phyloP scores from a whole-genome alignment of 2,113 vertebrate genomes.

The Maccullochella peelii region DNA sequence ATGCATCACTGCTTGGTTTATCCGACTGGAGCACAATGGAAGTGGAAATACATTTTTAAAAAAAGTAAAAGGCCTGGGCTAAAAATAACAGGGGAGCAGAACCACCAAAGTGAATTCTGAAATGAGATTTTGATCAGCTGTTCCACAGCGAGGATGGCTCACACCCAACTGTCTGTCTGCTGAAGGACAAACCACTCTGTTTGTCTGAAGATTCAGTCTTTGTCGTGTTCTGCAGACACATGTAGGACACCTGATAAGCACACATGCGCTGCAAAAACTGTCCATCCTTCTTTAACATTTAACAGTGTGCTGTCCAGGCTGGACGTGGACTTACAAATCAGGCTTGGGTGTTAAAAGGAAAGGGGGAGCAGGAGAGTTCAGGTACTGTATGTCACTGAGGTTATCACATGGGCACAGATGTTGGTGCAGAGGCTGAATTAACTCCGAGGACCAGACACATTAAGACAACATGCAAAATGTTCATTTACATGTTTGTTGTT shows the following conservation, averaged over 20 bases:
- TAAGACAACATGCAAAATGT: background rate
- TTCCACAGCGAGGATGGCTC: background rate
- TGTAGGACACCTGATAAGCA: background rate
- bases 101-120: slow-evolving; percentile 9
- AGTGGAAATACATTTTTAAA: slow-evolving; percentile 10
- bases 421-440: background rate
- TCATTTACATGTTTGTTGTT: background rate
- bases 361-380: background rate
- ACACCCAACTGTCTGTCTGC: background rate
- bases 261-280: too few relatives aligned
- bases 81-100: slow-evolving; percentile 57
- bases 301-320: background rate
- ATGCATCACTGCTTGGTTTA: slow-evolving; percentile 24
- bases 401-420: background rate
- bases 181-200: too few relatives aligned
- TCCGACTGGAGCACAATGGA: slow-evolving; percentile 38
- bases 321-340: background rate
- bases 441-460: background rate
- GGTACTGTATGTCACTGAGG: background rate
- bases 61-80: slow-evolving; percentile 29
- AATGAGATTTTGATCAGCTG: slow-evolving; percentile 39
- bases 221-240: background rate
- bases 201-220: too few relatives aligned
- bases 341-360: background rate
- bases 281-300: background rate